Evolutionary conservation across 1,140 invertebrate species (phyloP).

Genomic region (Linepithema humile): DNA sequence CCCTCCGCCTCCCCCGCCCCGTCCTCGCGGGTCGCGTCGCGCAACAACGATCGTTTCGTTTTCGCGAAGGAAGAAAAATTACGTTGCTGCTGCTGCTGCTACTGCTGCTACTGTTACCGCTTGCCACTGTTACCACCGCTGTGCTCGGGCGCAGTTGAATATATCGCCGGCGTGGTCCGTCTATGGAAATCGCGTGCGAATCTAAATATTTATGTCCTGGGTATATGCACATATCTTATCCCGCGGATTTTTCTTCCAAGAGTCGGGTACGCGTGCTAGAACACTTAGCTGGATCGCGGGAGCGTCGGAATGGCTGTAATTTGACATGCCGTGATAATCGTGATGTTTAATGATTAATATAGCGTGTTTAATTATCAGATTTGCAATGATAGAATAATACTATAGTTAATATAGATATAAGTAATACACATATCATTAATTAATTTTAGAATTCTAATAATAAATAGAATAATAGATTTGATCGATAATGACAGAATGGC

Average conservation of each 20-base stretch:
- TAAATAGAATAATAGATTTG: too few relatives aligned
- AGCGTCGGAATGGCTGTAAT: slow-evolving; percentile 17
- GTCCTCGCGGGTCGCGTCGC: slow-evolving; percentile 15
- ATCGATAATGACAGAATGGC: too few relatives aligned
- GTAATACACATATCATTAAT: too few relatives aligned
- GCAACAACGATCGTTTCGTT: slow-evolving; percentile 55
- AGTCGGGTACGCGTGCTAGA: slow-evolving; percentile 2
- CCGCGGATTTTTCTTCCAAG: slow-evolving; percentile 33
- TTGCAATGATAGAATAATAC: too few relatives aligned
- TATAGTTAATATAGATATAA: too few relatives aligned
- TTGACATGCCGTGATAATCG: slow-evolving; percentile 20
- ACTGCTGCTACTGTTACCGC: not conserved
- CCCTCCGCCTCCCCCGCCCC: not conserved
- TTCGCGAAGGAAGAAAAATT: slow-evolving; percentile 55
- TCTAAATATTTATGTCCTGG: slow-evolving; percentile 53
- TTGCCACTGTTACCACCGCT: not conserved
- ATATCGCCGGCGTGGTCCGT: slow-evolving; percentile 49
- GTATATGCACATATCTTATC: slow-evolving; percentile 48
- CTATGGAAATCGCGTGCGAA: slow-evolving; percentile 55
- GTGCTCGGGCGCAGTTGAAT: slow-evolving; percentile 30
- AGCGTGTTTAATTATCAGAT: too few relatives aligned
- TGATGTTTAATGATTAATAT: not conserved
- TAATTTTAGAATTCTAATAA: too few relatives aligned
- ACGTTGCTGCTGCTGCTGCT: not conserved
- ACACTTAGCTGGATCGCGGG: slow-evolving; percentile 32